These are phyloP conservation scores for Tinea trinotella DNA, from an alignment of 2,888 invertebrate genomes.

Conservation along the genomic window DNA sequence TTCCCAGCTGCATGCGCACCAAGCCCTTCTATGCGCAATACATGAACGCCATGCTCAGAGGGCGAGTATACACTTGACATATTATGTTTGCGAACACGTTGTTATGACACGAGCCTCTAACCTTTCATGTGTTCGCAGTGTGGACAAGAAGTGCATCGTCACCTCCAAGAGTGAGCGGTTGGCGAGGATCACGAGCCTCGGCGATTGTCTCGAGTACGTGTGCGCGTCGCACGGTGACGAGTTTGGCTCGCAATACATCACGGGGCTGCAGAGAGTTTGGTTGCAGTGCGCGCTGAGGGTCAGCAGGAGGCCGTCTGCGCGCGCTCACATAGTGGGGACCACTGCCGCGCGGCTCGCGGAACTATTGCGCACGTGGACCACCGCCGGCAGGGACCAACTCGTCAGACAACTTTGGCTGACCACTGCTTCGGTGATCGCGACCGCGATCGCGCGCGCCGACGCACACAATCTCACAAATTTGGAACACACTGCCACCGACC, in stretches of 20 bases:
- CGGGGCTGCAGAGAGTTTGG: neutral
- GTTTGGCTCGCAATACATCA: neutral
- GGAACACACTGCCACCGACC: no score
- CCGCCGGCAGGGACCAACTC: conserved; percentile 32
- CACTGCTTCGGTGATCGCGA: no score
- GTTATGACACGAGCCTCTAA: no score
- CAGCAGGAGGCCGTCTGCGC: no score
- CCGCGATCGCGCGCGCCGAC: neutral
- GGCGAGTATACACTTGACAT: conserved; percentile 56
- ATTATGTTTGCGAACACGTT: no score
- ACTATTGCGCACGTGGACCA: conserved; percentile 42
- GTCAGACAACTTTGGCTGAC: conserved; percentile 55
- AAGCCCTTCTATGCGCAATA: conserved; percentile 75
- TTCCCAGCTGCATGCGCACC: conserved; percentile 54
- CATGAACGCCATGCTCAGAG: conserved; percentile 77
- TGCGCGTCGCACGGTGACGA: conserved; percentile 29
- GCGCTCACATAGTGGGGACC: conserved; percentile 24
- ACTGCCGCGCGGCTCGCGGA: conserved; percentile 29
- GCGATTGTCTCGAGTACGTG: conserved; percentile 81
- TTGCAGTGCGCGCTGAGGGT: no score
- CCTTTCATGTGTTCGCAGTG: conserved; percentile 52
- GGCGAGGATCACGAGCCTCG: conserved; percentile 76
- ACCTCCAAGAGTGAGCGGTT: conserved; percentile 78
- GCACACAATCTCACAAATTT: no score
- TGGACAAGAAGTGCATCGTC: conserved; percentile 72